Percentiles rank a stretch among this genome's conserved stretches.
These are phyloP conservation scores for Scolanthus callimorphus DNA, from an alignment of 92 coral and sea anemone genomes.

Conservation along the genomic window DNA sequence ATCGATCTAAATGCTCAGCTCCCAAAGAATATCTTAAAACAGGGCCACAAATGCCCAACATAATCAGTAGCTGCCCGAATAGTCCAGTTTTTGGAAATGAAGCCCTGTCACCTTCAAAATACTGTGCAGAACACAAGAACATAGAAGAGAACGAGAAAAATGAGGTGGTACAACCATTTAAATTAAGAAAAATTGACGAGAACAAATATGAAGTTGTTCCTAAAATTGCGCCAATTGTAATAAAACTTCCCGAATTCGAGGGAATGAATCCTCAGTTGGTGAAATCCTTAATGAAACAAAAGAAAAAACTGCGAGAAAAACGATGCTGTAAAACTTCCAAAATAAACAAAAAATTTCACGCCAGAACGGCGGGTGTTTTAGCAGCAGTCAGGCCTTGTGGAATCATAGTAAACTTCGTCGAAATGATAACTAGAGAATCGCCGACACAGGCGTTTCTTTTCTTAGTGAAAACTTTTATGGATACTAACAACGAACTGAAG, in stretches of 20 bases:
- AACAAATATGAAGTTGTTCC: background rate
- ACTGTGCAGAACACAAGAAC: background rate
- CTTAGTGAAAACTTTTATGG: conserved; percentile 6
- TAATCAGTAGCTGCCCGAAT: background rate
- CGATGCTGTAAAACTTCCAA: too few relatives aligned
- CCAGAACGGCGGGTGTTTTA: conserved; percentile 3
- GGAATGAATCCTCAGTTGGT: conserved; percentile 3
- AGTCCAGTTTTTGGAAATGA: conserved; percentile 11
- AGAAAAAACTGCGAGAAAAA: too few relatives aligned
- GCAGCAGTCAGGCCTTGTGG: conserved; percentile 9
- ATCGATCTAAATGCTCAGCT: background rate
- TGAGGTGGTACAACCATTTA: background rate
- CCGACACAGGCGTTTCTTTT: conserved; percentile 10
- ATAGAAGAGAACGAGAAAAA: background rate
- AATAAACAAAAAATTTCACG: too few relatives aligned
- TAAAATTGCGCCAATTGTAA: background rate
- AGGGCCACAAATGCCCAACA: conserved; percentile 1
- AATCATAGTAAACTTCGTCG: conserved; percentile 1
- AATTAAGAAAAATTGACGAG: background rate
- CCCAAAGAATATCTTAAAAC: background rate
- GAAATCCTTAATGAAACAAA: too few relatives aligned
- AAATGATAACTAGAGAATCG: conserved; percentile 5
- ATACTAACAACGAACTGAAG: background rate
- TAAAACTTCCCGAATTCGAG: conserved; percentile 5
- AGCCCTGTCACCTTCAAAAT: background rate